Base-by-base conservation (phyloP, 1,140 invertebrate genomes). In the Sogatella furcifera region DNA sequence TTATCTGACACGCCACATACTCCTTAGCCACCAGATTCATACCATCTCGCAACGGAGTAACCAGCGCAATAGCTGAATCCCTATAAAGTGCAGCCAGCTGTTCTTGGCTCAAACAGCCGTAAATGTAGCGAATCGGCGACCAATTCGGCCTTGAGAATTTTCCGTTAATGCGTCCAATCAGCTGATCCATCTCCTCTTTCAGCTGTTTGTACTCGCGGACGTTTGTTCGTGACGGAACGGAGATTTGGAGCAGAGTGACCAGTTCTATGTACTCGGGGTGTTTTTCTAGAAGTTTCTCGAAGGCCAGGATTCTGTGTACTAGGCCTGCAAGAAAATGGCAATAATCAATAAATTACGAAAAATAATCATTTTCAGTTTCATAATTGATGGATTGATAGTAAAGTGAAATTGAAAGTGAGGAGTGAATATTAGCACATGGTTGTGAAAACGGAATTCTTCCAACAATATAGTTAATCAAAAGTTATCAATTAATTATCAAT, bases 21-120 rank as follows among this genome's bases (percentile, higher is more conserved):
- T 95, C 92, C 73, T 95, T 95, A 5, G 91, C 91, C 0, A 95
- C 91, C 46, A 95, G 77, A 75, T 95, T 95, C 92, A 95, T 95
- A 31, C 92, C 92, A 70, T 95, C 92, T 46, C 91, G 77, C 0
- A 94, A 71, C 0, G 91, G 91, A 0, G 91, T 94, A 0, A 95
- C 90, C 22, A 94, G 72, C 21, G 88, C 90, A 0, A 95, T 89
- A 0, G 89, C 84, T 0, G 90, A 84, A 67, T 93, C 90, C 15
- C 90, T 76, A 73, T 92, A 92, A 64, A 92, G 86, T 0, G 89
- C 88, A 5, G 90, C 89, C 34, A 95, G 69, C 68, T 92, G 88
- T 66, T 88, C 85, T 75, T 93, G 90, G 62, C 84, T 87, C 0
- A 94, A 85, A 71, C 88, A 92, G 0, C 90, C 90, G 70, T 90